Evolutionary conservation across 2,888 invertebrate species (phyloP), one percentile per base, ranked within the genome.

Genomic region (Chrysopilus asiliformis): DNA sequence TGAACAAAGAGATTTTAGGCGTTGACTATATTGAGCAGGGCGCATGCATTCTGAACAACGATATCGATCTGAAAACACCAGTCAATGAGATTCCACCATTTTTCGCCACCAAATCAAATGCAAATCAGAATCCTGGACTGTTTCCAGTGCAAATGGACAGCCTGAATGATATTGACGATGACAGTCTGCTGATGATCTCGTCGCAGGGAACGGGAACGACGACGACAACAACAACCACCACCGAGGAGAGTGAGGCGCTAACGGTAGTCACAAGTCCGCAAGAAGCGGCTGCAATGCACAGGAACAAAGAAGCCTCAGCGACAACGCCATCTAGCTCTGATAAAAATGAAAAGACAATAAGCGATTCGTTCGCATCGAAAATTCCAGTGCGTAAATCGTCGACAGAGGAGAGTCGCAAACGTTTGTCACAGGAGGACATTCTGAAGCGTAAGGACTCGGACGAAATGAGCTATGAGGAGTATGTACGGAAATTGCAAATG

Each of bases 401-500:
- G 12, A 28, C 32, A 1, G 39, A 39, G n/a, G 34, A 39, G 13
- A 22, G 13, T 12, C 25, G 31, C 31, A 26, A 38, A 3, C 46
- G 45, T 24, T 44, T 42, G n/a, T 46, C 51, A 14, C 46, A 48
- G 29, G 53, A 53, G 10, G 45, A 43, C 17, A 14, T 41, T 4
- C 45, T 53, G 49, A 47, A 45, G 31, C 48, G 50, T 2, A 57
- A 53, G 32, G 60, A 59, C 40, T 58, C 60, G 0, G 66, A 66
- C 36, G 66, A 65, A 45, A 46, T 57, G 13, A 53, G 52, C 12
- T 72, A 69, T 47, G 66, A 73, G 43, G 74, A 76, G 41, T 78
- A 77, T 48, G 75, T 77, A 18, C 71, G 75, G 39, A 65, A 75
- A 30, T 53, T 79, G 22, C 75, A 77, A 51, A 75, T 74, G 14